Conservation (phyloP, 2,888 invertebrate genomes). For the Syrista parreyssii region DNA sequence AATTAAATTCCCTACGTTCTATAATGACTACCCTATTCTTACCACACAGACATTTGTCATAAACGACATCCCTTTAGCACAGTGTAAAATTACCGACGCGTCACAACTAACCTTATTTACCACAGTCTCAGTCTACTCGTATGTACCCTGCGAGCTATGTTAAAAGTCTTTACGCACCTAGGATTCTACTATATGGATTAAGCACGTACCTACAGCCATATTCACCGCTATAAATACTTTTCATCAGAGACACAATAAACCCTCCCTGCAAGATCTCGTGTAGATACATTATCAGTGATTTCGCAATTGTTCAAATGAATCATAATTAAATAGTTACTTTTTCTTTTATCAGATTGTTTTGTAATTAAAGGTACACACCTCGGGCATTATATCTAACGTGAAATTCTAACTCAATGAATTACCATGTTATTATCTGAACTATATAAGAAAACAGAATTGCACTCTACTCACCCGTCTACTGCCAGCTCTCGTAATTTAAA, state of each 20-base stretch:
- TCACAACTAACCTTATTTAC: neutral
- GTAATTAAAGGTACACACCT: neutral
- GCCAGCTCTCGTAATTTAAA: conserved; percentile 36
- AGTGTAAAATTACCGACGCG: conserved; percentile 5
- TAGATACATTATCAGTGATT: conserved; percentile 47
- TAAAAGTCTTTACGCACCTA: neutral
- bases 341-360: neutral
- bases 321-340: neutral
- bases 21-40: neutral
- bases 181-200: neutral
- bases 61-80: neutral
- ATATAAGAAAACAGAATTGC: neutral
- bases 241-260: neutral
- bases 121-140: neutral
- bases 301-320: conserved; percentile 1
- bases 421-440: neutral
- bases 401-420: neutral
- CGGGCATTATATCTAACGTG: neutral
- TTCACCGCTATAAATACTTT: neutral
- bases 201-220: neutral
- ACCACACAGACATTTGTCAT: neutral
- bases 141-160: neutral
- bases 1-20: neutral
- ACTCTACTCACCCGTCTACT: conserved; percentile 49
- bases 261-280: neutral